These are phyloP conservation scores for Oxyruncus cristatus DNA, from an alignment of 2,113 vertebrate genomes.

Conservation along the genomic window DNA sequence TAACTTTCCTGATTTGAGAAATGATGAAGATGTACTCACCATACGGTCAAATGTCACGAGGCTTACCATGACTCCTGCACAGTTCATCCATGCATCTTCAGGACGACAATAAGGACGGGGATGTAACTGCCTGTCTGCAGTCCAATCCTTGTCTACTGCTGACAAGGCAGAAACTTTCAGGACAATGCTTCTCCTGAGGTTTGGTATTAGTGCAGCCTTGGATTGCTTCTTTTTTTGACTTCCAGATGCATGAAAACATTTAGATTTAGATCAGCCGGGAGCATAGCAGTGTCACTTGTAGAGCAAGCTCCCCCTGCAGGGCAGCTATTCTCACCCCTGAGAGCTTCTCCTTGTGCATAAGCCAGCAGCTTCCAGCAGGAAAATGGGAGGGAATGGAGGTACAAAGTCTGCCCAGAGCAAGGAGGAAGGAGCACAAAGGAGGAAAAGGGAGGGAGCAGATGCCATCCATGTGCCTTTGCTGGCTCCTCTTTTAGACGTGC, in stretches of 20 bases:
- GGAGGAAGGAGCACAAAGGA: neutral
- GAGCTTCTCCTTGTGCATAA: fast-evolving
- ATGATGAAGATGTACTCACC: neutral
- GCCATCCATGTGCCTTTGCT: neutral
- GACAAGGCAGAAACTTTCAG: neutral
- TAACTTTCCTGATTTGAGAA: neutral
- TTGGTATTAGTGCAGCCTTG: neutral
- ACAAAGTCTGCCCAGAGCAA: neutral
- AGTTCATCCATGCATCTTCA: neutral
- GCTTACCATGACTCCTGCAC: neutral
- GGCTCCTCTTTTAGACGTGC: neutral
- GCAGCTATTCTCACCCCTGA: neutral
- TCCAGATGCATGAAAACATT: neutral
- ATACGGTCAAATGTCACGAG: neutral
- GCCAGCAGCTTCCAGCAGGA: constrained; percentile 7
- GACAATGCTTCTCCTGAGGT: neutral
- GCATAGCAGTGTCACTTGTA: neutral
- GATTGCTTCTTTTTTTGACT: neutral
- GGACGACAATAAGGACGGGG: neutral
- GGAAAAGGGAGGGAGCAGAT: constrained; percentile 11
- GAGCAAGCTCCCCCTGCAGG: neutral
- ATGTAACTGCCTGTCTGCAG: neutral
- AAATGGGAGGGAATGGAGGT: neutral
- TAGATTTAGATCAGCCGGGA: neutral
- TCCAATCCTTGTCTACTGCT: neutral